Conservation (phyloP, 2,888 invertebrate species). For the Netelia fuscicornis region DNA sequence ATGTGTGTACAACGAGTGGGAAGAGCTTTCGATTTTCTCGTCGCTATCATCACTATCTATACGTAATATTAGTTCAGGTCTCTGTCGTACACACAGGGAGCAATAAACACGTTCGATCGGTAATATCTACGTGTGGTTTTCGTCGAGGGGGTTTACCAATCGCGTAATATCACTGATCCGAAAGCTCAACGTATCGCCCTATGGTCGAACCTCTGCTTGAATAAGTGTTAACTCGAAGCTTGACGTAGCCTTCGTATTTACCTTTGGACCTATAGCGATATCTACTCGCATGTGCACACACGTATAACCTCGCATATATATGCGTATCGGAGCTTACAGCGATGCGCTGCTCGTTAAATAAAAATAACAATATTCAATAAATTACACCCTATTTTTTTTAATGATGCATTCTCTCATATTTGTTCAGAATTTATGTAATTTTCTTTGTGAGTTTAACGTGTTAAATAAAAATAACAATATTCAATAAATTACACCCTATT, state of each 20-base stretch:
- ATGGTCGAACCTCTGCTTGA: conserved; percentile 4
- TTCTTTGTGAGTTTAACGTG: neutral
- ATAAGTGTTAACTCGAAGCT: conserved; percentile 34
- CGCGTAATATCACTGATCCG: conserved; percentile 58
- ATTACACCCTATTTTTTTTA: no score
- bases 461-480: neutral
- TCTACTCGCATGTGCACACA: neutral
- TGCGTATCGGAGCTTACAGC: neutral
- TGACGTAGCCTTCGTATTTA: conserved; percentile 31
- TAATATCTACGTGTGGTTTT: conserved; percentile 29
- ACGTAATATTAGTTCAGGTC: conserved; percentile 61
- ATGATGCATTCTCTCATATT: no score
- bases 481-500: no score
- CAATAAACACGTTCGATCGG: conserved; percentile 65
- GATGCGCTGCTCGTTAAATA: neutral
- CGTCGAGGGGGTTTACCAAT: conserved; percentile 46
- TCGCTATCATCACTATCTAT: conserved; percentile 23
- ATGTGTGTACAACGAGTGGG: conserved; percentile 6
- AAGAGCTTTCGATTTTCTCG: conserved; percentile 20
- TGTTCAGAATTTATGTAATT: no score
- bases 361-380: neutral
- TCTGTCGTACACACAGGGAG: conserved; percentile 19
- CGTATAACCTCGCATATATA: neutral
- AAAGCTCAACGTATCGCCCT: conserved; percentile 27
- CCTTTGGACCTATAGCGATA: conserved; percentile 9